Base-by-base conservation (phyloP, 2,797 vertebrate genomes). In the Epinephelus coioides region DNA sequence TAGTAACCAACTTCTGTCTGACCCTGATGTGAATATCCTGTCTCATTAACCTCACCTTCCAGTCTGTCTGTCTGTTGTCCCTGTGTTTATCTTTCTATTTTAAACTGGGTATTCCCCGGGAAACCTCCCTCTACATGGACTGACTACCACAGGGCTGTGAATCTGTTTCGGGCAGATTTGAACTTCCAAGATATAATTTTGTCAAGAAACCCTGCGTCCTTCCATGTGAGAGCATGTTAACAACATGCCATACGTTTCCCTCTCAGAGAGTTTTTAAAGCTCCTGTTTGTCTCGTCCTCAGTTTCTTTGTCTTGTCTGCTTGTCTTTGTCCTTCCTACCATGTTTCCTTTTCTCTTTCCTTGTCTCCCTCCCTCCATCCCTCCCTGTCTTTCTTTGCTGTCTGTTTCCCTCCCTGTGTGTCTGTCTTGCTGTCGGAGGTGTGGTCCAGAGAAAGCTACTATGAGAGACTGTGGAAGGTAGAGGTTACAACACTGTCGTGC, bases 381-480 rank as follows among this genome's bases (percentile, higher is more conserved):
- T 73, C 63, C 59, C 71, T 27, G 23, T 76, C 69, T 79, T 79
- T 69, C 76, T 82, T 85, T 81, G 74, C 79, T 76, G 60, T 85
- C 69, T 79, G 46, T 79, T 63, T 82, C 79, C 78, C 75, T 82
- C 78, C 76, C 77, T 68, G 21, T 83, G 66, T 90, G 81, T 83
- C 78, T 84, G 85, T 91, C 90, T 91, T 63, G 92, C 92, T 88
- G 82, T 85, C 87, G 94, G 93, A 95, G 95, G 90, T 94, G 86
- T 94, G 95, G 93, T 90, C 92, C 89, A 94, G 91, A 91, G 92
- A 94, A 87, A 93, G 92, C 89, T 91, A 84, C 93, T 94, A 85
- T 95, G 94, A 95, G 85, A 92, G 89, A 67, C 91, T 94, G 85
- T 95, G 91, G 91, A 95, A 95, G 95, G 94, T 95, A 95, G 94